Conservation (phyloP, 1,140 invertebrate species). For the Musca vetustissima region DNA sequence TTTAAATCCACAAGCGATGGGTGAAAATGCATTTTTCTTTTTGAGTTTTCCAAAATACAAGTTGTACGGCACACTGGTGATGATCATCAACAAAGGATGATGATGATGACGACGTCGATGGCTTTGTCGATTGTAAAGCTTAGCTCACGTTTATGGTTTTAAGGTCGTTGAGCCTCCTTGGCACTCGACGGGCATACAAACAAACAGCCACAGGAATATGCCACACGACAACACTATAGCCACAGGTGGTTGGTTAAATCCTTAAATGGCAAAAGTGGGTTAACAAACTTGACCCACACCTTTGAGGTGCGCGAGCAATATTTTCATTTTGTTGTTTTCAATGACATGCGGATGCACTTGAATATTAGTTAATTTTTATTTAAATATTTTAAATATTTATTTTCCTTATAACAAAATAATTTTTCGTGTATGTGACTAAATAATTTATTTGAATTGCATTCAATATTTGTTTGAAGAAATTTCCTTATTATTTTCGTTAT, state of each 20-base stretch:
- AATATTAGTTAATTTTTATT: neutral
- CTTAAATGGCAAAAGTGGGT: conserved; percentile 20
- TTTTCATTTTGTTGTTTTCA: neutral
- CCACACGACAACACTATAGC: too few relatives aligned
- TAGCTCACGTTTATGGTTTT: conserved; percentile 18
- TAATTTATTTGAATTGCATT: neutral
- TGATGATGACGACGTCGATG: too few relatives aligned
- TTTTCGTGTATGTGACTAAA: neutral
- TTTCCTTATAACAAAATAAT: neutral
- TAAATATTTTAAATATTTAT: neutral
- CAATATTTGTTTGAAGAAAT: neutral
- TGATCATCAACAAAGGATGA: too few relatives aligned
- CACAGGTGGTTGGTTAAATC: conserved; percentile 6
- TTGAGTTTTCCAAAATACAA: neutral
- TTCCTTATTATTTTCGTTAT: conserved; percentile 1
- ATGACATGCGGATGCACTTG: neutral
- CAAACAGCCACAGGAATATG: too few relatives aligned
- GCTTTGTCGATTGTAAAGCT: neutral
- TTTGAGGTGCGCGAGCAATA: neutral
- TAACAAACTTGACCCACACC: conserved; percentile 21
- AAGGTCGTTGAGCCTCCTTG: conserved; percentile 13
- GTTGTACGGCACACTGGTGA: neutral
- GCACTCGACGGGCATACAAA: neutral
- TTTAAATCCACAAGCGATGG: conserved; percentile 5
- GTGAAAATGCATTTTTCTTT: conserved; percentile 11